These are phyloP conservation scores for Hydropsyche betteni DNA, from an alignment of 2,888 invertebrate species.

Conservation along the genomic window DNA sequence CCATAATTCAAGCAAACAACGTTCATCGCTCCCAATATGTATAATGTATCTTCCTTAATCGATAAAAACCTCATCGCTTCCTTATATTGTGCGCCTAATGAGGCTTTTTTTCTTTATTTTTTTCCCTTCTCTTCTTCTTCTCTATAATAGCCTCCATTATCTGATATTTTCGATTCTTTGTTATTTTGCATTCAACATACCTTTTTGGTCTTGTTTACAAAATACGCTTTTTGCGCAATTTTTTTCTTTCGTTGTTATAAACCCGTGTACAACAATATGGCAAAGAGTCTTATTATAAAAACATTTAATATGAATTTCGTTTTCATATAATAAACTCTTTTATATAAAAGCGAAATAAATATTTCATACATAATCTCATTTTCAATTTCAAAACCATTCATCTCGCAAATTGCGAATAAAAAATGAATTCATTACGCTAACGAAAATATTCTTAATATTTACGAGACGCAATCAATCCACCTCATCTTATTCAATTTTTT, in stretches of 20 bases:
- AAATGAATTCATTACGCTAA: no score
- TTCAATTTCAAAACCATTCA: no score
- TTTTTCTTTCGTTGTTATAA: constrained; percentile 11
- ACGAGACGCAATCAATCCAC: no score
- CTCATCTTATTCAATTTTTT: no score
- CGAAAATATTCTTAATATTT: no score
- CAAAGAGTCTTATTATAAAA: constrained; percentile 1
- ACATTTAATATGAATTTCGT: background rate
- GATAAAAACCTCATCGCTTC: constrained; percentile 29
- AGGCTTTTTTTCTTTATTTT: constrained; percentile 13
- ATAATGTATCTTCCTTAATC: constrained; percentile 21
- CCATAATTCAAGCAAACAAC: background rate
- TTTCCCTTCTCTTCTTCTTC: background rate
- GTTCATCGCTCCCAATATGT: constrained; percentile 11
- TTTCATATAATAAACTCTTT: no score
- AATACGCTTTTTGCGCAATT: constrained; percentile 19
- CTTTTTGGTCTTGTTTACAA: constrained; percentile 18
- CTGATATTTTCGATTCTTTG: constrained; percentile 28
- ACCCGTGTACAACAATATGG: constrained; percentile 6
- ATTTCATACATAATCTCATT: no score
- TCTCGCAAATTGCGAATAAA: no score
- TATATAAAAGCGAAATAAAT: no score
- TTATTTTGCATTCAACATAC: constrained; percentile 26
- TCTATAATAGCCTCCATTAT: constrained; percentile 29
- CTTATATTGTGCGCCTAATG: constrained; percentile 31